Base-by-base conservation (phyloP, 37 sponge, comb jelly and placozoan genomes). In the Ephydatia muelleri region DNA sequence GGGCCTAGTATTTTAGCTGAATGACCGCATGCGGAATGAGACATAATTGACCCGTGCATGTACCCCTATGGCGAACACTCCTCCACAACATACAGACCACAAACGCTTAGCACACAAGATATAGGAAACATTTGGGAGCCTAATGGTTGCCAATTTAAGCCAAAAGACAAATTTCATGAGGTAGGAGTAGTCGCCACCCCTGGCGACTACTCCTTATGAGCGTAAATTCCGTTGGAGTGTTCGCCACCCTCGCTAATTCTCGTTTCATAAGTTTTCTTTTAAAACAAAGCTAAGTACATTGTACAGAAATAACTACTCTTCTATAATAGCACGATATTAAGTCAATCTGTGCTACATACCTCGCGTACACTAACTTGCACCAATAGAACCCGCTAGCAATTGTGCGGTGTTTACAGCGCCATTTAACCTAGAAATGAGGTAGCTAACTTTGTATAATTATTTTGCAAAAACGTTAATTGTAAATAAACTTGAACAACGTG, bases 131-230 rank as follows among this genome's bases (percentile, higher is more conserved):
- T 57, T 57, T 57, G 57, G 57, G 57, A 57, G 14, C 57, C 57
- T 57, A 57, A 57, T 57, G 57, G 57, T 57, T 57, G 57, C 57
- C 57, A 57, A 57, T 57, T 57, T 57, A 57, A 57, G 57, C 57
- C 57, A 57, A 57, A 57, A 57, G 57, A 57, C 57, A 57, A 57
- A 57, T 57, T 57, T 57, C 14, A 57, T 57, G 57, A 57, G 57
- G 57, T 57, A 57, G 57, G 57, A 57, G 57, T 57, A 57, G 57
- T 57, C 57, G 57, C 57, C 57, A 57, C 57, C 57, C 57, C 57
- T 57, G 57, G 57, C 57, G 57, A 57, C 57, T 57, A 57, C 57
- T 57, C 6, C 57, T 57, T 57, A 57, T 21, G 57, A 57, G 57
- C 57, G 57, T 57, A 57, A 57, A 57, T 57, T 57, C 57, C 57